Percentiles rank a stretch among this genome's conserved stretches.
Conservation (phyloP, 23 tunicate species). For the Phallusia fumigata region DNA sequence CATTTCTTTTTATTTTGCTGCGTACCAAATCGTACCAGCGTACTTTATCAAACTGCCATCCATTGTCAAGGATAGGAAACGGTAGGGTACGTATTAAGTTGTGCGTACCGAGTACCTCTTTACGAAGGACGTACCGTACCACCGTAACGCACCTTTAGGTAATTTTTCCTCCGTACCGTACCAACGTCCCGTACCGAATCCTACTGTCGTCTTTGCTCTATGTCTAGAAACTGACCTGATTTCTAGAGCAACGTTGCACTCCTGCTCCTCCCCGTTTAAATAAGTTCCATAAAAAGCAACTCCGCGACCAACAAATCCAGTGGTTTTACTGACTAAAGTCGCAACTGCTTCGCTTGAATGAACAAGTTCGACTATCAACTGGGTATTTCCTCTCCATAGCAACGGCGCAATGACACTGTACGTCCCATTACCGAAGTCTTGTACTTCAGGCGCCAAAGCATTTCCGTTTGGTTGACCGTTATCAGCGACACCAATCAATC, state of each 20-base stretch:
- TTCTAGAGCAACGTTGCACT: not conserved
- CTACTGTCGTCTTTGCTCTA: too few relatives aligned
- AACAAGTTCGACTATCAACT: not conserved
- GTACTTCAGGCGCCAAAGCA: not conserved
- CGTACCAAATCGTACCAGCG: too few relatives aligned
- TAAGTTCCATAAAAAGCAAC: not conserved
- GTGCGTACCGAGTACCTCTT: too few relatives aligned
- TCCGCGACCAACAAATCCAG: not conserved
- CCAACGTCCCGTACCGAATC: too few relatives aligned
- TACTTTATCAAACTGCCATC: too few relatives aligned
- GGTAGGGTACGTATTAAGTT: too few relatives aligned
- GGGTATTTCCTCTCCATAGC: not conserved
- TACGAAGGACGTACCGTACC: too few relatives aligned
- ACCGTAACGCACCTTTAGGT: too few relatives aligned
- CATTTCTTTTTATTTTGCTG: too few relatives aligned
- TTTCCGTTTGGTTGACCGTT: not conserved
- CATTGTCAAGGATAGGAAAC: too few relatives aligned
- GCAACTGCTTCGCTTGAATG: conserved; percentile 9
- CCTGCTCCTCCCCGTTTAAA: not conserved
- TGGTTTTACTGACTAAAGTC: not conserved
- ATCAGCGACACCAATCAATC: not conserved
- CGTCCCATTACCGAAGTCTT: not conserved
- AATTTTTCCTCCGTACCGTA: too few relatives aligned
- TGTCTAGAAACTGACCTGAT: too few relatives aligned
- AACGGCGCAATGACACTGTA: not conserved